Base-by-base conservation (phyloP, 1,140 invertebrate genomes). In the Nilaparvata lugens region DNA sequence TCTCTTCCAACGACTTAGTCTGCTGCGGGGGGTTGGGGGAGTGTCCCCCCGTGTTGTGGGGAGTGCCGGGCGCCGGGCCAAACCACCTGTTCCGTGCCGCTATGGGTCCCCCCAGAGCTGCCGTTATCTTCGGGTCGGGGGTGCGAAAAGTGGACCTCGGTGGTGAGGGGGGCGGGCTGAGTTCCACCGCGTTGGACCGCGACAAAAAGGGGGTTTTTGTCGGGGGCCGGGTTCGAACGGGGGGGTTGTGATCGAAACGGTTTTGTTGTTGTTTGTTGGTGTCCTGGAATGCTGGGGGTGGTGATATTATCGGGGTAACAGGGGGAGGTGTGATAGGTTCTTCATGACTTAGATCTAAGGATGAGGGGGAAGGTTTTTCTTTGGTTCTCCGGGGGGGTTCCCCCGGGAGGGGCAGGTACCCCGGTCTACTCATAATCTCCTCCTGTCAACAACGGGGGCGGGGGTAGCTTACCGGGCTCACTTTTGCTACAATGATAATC, bases 261-360 rank as follows among this genome's bases (percentile, higher is more conserved):
- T n/a, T n/a, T n/a, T n/a, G n/a, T n/a, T n/a, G n/a, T 52, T 4
- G 67, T 54, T 38, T 61, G 65, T 54, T 68, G 73, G 45, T 57
- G 43, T 81, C 79, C 65, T 81, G 80, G 66, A 82, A 82, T 0
- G 81, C 81, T 2, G 79, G 81, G 1, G 81, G 81, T 11, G 81
- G 81, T 25, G 81, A 82, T 58, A 82, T 82, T 60, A 82, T 82
- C 5, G 80, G 80, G 0, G 80, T 82, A 18, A 79, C 68, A 14
- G 77, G 76, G 5, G 80, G 80, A 21, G 79, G 79, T 1, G 79
- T 78, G 31, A 75, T 74, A 0, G 76, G 73, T 48, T 79, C 73
- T n/a, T 64, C 56, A 13, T 58, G 52, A 7, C 19, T 28, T 9
- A 73, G 60, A 63, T 69, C 67, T 18, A 65, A 31, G 16, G 56